Conservation (phyloP, 2,888 invertebrate genomes). For the Aleiodes leptofemur region DNA sequence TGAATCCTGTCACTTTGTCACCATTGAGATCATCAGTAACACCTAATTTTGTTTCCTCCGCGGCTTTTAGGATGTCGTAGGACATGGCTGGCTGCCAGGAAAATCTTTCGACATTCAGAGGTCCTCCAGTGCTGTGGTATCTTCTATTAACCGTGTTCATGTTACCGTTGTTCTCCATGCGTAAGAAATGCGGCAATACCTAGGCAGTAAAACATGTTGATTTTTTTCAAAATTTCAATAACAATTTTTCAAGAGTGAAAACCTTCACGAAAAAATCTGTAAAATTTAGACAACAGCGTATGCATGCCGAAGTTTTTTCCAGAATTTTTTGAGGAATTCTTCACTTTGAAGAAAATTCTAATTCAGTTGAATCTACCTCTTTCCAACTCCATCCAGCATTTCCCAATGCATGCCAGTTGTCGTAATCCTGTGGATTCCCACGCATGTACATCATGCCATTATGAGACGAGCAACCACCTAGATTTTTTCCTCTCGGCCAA, state of each 20-base stretch:
- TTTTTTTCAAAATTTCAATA: no score
- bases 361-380: slow-evolving; percentile 70
- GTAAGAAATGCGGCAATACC: slow-evolving; percentile 85
- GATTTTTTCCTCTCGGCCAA: slow-evolving; percentile 85
- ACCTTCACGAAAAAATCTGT: no score
- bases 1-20: slow-evolving; percentile 80
- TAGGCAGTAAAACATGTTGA: slow-evolving; percentile 38
- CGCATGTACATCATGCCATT: slow-evolving; percentile 92
- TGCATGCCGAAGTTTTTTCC: no score
- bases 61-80: slow-evolving; percentile 80
- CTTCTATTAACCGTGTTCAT: slow-evolving; percentile 79
- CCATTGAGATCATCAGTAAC: slow-evolving; percentile 82
- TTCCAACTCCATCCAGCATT: slow-evolving; percentile 86
- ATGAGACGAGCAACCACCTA: slow-evolving; percentile 84
- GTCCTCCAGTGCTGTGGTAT: slow-evolving; percentile 81
- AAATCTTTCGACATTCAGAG: slow-evolving; percentile 81
- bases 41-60: slow-evolving; percentile 80
- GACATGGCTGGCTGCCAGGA: slow-evolving; percentile 81
- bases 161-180: slow-evolving; percentile 82
- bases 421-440: slow-evolving; percentile 85
- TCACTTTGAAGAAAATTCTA: no score
- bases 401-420: slow-evolving; percentile 84
- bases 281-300: no score
- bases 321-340: no score
- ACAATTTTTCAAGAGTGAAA: no score